Percentiles rank a stretch among this genome's conserved stretches.
phyloP scores from a whole-genome alignment of 2,888 invertebrate species.

The Acanthosepion esculentum region DNA sequence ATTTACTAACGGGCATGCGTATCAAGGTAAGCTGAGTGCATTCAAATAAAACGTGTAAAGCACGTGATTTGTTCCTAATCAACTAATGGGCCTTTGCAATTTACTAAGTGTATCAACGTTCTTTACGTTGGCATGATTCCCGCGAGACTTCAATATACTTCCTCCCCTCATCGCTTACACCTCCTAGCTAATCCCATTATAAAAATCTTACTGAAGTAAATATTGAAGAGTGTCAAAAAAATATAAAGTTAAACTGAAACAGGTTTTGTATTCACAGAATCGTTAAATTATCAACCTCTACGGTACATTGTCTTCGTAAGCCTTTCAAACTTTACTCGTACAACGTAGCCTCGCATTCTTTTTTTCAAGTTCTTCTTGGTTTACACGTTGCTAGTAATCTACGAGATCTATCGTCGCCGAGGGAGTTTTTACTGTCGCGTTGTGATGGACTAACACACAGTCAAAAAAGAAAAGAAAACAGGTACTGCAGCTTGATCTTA shows the following conservation, averaged over 20 bases:
- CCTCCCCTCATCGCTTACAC: background rate
- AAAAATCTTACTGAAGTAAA: background rate
- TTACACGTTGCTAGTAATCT: no score
- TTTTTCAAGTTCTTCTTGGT: no score
- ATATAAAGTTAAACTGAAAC: no score
- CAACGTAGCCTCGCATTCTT: no score
- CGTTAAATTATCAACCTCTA: background rate
- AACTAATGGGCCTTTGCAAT: background rate
- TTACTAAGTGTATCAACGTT: background rate
- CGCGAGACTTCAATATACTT: background rate
- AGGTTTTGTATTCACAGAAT: no score
- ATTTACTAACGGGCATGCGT: background rate
- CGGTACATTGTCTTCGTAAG: background rate
- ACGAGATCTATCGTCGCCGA: no score
- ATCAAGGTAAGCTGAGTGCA: slow-evolving; percentile 9
- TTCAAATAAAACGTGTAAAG: background rate
- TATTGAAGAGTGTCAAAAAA: background rate
- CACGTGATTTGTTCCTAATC: slow-evolving; percentile 5
- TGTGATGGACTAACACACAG: no score
- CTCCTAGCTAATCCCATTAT: background rate
- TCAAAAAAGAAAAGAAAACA: no score
- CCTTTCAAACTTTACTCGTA: background rate
- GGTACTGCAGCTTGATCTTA: no score
- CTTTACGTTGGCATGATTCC: background rate
- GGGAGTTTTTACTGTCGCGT: no score